These are phyloP conservation scores for Channallabes apus DNA, from an alignment of 2,797 vertebrate species.

Conservation along the genomic window DNA sequence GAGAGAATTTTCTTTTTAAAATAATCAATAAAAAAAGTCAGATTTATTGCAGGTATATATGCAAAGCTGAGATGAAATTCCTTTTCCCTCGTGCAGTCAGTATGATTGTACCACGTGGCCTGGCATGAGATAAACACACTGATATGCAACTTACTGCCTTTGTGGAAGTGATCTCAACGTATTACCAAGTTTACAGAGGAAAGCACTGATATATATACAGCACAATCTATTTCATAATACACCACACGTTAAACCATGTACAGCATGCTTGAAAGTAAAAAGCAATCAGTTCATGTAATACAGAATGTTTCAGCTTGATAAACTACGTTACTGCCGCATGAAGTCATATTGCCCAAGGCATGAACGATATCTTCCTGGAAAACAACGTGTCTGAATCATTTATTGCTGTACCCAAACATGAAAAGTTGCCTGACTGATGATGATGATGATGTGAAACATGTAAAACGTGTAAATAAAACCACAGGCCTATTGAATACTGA, in stretches of 20 bases:
- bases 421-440: slow-evolving; percentile 19
- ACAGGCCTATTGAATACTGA: background rate
- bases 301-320: background rate
- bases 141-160: background rate
- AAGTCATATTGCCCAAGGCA: background rate
- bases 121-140: background rate
- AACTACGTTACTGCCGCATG: slow-evolving; percentile 5
- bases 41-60: background rate
- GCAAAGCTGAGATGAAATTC: background rate
- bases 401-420: slow-evolving; percentile 6
- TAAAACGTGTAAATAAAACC: background rate
- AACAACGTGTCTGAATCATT: background rate
- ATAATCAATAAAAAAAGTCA: background rate
- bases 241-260: too few relatives aligned
- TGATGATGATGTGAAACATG: background rate
- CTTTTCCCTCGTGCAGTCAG: background rate
- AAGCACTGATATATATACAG: background rate
- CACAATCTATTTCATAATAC: background rate
- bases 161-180: background rate
- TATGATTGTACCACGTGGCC: background rate
- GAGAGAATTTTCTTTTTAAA: background rate
- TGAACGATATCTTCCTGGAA: background rate
- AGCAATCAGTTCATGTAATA: too few relatives aligned
- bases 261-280: background rate
- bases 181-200: background rate